A percentile compares a stretch with the other conserved stretches of the same genome.
Conservation (phyloP, 2,113 vertebrate genomes). For the Prochilodus magdalenae region DNA sequence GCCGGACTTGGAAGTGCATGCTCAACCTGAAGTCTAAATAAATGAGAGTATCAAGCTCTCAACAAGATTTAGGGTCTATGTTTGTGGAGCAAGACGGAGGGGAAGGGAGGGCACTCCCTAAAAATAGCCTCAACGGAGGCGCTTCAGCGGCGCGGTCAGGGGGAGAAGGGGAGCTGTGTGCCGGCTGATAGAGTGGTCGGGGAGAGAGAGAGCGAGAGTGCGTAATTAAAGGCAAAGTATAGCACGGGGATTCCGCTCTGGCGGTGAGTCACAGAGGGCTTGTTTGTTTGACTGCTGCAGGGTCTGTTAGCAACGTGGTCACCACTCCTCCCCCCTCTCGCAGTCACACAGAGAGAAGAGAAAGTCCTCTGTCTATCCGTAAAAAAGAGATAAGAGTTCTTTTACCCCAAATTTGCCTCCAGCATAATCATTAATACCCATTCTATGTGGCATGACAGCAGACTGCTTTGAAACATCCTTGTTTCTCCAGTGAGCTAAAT, state of each 20-base stretch:
- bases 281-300: conserved; percentile 64
- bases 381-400: conserved; percentile 26
- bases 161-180: conserved; percentile 41
- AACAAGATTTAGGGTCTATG: conserved; percentile 58
- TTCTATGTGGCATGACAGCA: neutral
- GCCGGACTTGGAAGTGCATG: neutral
- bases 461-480: conserved; percentile 2
- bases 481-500: conserved; percentile 16
- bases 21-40: conserved; percentile 51
- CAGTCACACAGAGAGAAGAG: conserved; percentile 42
- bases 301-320: conserved; percentile 60
- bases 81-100: conserved; percentile 69
- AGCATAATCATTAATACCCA: neutral
- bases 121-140: conserved; percentile 62
- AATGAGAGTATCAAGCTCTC: conserved; percentile 56
- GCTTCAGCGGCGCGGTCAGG: neutral
- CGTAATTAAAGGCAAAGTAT: conserved; percentile 64
- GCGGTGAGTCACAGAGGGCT: conserved; percentile 64
- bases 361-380: conserved; percentile 14
- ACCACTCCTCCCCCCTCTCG: conserved; percentile 44
- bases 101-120: conserved; percentile 58
- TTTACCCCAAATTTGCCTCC: conserved; percentile 13
- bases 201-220: neutral
- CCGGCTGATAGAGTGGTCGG: conserved; percentile 36
- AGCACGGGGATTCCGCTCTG: conserved; percentile 63